Evolutionary conservation across 2,797 vertebrate species (phyloP).

Genomic region (Fistularia commersonii): DNA sequence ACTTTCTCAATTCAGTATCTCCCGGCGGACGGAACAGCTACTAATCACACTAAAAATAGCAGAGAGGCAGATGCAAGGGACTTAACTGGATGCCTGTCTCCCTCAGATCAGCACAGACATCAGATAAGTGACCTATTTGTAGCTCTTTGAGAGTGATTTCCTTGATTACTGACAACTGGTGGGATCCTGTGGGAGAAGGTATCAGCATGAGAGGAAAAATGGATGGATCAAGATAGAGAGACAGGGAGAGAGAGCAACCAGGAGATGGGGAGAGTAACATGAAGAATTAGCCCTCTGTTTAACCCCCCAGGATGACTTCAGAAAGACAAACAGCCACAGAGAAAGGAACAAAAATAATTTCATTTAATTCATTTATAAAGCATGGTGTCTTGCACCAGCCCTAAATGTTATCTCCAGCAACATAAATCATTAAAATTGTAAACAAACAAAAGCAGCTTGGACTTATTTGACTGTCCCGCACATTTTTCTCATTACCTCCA

Average conservation of each 20-base stretch:
- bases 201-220: conserved; percentile 56
- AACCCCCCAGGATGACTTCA: conserved; percentile 48
- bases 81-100: conserved; percentile 56
- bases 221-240: conserved; percentile 34
- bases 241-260: conserved; percentile 27
- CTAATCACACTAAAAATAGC: conserved; percentile 61
- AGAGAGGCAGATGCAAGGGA: conserved; percentile 42
- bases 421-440: conserved; percentile 36
- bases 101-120: conserved; percentile 64
- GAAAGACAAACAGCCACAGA: conserved; percentile 42
- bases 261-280: conserved; percentile 55
- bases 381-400: conserved; percentile 44
- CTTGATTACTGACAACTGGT: conserved; percentile 72
- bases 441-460: neutral
- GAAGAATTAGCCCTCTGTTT: conserved; percentile 59
- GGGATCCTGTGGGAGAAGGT: conserved; percentile 62
- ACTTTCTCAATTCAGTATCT: conserved; percentile 22
- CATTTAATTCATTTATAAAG: conserved; percentile 60
- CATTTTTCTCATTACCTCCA: too few species aligned
- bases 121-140: conserved; percentile 75
- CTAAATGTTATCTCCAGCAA: conserved; percentile 37
- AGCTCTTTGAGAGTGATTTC: conserved; percentile 69
- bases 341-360: conserved; percentile 32
- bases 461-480: too few species aligned
- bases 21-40: conserved; percentile 38